A percentile compares a stretch with the other conserved stretches of the same genome.
Conservation (phyloP, 2,888 invertebrate species). For the Eulithis testata region DNA sequence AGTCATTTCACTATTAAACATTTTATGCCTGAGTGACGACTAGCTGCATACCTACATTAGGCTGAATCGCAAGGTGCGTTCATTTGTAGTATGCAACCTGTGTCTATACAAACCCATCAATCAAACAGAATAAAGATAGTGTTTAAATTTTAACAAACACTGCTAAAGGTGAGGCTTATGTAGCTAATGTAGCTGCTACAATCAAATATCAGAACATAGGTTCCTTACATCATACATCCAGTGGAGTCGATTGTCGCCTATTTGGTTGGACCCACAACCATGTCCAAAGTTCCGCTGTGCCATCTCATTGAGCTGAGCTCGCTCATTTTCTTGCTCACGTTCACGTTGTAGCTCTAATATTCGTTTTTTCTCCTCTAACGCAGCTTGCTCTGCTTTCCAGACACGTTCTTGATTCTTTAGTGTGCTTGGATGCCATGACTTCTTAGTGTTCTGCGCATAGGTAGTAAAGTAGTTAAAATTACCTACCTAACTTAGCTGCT, state of each 20-base stretch:
- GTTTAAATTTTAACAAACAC: too few species aligned
- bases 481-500: too few species aligned
- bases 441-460: conserved; percentile 87
- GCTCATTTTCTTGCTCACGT: conserved; percentile 86
- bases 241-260: conserved; percentile 87
- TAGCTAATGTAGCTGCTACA: too few species aligned
- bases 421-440: conserved; percentile 92
- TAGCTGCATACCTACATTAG: too few species aligned
- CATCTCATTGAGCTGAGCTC: conserved; percentile 87
- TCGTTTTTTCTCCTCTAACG: conserved; percentile 87
- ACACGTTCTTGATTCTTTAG: conserved; percentile 91
- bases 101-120: too few species aligned
- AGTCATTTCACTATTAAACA: neutral
- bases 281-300: conserved; percentile 79
- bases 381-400: conserved; percentile 91
- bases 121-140: too few species aligned
- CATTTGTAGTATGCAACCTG: too few species aligned
- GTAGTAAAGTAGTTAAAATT: neutral
- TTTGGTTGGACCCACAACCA: conserved; percentile 45
- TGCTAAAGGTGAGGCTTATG: too few species aligned
- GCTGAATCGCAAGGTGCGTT: too few species aligned
- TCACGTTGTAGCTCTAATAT: conserved; percentile 88
- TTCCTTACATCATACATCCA: conserved; percentile 93
- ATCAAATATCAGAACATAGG: too few species aligned
- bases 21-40: neutral